Conservation (phyloP, 2,888 invertebrate genomes). For the Tribolium freemani region DNA sequence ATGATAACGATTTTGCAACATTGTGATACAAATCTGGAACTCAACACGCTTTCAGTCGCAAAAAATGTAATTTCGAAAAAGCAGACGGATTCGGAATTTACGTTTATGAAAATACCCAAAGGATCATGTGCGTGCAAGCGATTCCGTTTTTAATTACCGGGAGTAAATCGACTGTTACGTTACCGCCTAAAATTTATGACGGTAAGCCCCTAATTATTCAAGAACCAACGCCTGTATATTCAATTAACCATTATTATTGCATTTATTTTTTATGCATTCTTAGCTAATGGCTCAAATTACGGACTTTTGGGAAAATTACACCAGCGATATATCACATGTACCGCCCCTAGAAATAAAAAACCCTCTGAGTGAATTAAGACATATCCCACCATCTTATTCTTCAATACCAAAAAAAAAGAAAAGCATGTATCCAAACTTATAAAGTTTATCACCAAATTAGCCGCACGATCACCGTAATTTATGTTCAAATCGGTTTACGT, state of each 20-base stretch:
- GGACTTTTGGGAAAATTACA: conserved; percentile 1
- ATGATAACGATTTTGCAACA: no score
- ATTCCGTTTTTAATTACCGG: conserved; percentile 5
- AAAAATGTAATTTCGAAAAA: neutral
- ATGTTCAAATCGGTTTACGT: no score
- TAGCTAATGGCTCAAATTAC: neutral
- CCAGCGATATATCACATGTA: neutral
- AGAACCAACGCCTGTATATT: neutral
- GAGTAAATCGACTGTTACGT: conserved; percentile 3
- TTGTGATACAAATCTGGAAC: no score
- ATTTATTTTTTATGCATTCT: neutral
- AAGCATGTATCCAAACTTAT: no score
- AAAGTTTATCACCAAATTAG: no score
- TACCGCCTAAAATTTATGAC: conserved; percentile 1
- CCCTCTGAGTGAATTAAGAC: no score
- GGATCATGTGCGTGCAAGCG: conserved; percentile 5
- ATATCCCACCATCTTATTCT: no score
- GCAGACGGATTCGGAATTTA: neutral
- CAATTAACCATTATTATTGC: conserved; percentile 4
- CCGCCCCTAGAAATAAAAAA: no score
- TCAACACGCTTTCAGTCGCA: no score
- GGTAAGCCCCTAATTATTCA: neutral
- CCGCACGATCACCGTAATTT: no score
- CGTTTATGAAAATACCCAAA: neutral
- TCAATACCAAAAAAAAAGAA: no score